These are phyloP conservation scores for Parazoanthus swiftii DNA, from an alignment of 92 coral and sea anemone genomes.

Conservation along the genomic window DNA sequence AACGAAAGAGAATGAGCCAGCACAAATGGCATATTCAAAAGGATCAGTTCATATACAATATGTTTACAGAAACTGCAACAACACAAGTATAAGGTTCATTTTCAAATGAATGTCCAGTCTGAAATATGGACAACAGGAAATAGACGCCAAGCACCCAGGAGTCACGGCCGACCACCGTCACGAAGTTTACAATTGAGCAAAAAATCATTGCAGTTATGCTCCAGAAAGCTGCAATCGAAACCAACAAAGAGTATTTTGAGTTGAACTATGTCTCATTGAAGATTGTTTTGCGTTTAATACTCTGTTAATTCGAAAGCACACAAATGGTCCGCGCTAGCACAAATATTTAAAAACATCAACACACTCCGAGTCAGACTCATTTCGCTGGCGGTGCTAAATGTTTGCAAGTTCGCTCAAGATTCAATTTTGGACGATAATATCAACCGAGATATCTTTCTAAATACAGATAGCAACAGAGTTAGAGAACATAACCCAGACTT, in stretches of 20 bases:
- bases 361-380: neutral
- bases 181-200: neutral
- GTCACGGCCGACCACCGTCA: neutral
- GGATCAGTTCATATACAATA: neutral
- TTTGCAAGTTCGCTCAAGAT: neutral
- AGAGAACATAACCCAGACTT: constrained; percentile 2
- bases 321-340: neutral
- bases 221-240: neutral
- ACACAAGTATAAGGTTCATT: neutral
- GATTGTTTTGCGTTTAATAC: neutral
- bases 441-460: neutral
- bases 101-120: neutral
- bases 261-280: neutral
- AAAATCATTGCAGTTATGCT: neutral
- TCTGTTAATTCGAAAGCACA: neutral
- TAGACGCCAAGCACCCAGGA: neutral
- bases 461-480: neutral
- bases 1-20: neutral
- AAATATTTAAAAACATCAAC: neutral
- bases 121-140: constrained; percentile 24
- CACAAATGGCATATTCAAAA: neutral
- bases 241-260: neutral
- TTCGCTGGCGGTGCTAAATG: neutral
- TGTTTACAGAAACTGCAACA: neutral
- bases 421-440: neutral